phyloP scores from a whole-genome alignment of 2,888 invertebrate species.

The Cenopis cana region DNA sequence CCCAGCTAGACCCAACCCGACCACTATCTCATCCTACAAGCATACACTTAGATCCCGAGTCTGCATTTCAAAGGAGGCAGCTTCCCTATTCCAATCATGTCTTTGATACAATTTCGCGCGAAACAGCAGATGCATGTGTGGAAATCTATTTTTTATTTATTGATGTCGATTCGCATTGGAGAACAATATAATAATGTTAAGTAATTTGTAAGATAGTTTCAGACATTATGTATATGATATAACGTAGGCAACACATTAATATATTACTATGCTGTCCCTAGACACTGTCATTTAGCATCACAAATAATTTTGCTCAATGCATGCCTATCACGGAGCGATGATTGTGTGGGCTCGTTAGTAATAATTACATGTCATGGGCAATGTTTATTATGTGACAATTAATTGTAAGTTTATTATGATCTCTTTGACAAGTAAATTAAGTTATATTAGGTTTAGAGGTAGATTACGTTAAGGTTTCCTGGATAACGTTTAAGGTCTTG shows the following conservation, averaged over 20 bases:
- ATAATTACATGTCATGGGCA: slow-evolving; percentile 52
- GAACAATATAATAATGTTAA: slow-evolving; percentile 79
- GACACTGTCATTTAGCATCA: slow-evolving; percentile 66
- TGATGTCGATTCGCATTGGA: slow-evolving; percentile 63
- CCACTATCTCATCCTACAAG: slow-evolving; percentile 47
- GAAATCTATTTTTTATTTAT: slow-evolving; percentile 80
- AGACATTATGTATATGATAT: slow-evolving; percentile 71
- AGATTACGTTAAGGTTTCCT: slow-evolving; percentile 53
- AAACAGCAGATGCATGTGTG: slow-evolving; percentile 64
- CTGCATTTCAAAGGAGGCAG: slow-evolving; percentile 30
- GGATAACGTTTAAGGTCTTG: slow-evolving; percentile 52
- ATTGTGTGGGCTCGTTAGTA: slow-evolving; percentile 17
- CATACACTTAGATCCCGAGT: background rate
- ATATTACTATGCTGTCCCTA: slow-evolving; percentile 62
- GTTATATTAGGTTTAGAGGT: slow-evolving; percentile 69
- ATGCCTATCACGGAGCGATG: slow-evolving; percentile 32
- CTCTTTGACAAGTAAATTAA: slow-evolving; percentile 81
- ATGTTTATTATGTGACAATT: slow-evolving; percentile 77
- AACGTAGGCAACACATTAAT: slow-evolving; percentile 61
- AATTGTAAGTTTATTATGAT: slow-evolving; percentile 83
- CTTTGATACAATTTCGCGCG: slow-evolving; percentile 55
- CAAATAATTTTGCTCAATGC: slow-evolving; percentile 57
- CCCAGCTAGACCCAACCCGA: slow-evolving; percentile 68
- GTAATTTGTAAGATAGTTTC: slow-evolving; percentile 80
- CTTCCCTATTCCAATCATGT: slow-evolving; percentile 37